A percentile compares a stretch with the other conserved stretches of the same genome.
These are phyloP conservation scores for Desmodus rotundus DNA, from an alignment of 2,113 vertebrate species.

Conservation along the genomic window DNA sequence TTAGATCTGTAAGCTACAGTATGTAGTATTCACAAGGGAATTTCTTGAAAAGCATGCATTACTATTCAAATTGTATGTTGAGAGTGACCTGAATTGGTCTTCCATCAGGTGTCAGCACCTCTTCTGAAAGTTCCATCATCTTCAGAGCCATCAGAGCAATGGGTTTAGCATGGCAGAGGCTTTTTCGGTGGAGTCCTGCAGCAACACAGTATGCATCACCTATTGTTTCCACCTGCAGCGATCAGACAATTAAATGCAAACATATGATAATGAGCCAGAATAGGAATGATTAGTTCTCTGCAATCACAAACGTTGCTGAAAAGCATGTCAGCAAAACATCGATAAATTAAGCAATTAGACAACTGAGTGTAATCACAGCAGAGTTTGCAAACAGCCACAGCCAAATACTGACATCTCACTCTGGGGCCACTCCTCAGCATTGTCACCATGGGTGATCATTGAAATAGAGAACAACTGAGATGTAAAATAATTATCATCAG, in stretches of 20 bases:
- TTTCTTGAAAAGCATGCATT: background rate
- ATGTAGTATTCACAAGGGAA: background rate
- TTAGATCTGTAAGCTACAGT: background rate
- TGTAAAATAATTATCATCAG: slow-evolving; percentile 17
- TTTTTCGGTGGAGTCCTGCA: slow-evolving; percentile 95
- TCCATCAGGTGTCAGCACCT: slow-evolving; percentile 95
- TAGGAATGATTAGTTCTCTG: slow-evolving; percentile 54
- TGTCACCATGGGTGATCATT: slow-evolving; percentile 21
- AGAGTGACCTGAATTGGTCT: slow-evolving; percentile 93
- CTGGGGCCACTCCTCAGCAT: slow-evolving; percentile 26
- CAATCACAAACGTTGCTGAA: slow-evolving; percentile 72
- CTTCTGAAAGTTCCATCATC: slow-evolving; percentile 99
- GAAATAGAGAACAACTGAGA: slow-evolving; percentile 19
- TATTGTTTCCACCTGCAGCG: slow-evolving; percentile 96
- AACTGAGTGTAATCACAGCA: slow-evolving; percentile 64
- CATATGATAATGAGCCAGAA: slow-evolving; percentile 55
- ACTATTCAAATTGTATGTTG: background rate
- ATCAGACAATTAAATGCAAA: slow-evolving; percentile 70
- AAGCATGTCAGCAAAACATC: slow-evolving; percentile 72
- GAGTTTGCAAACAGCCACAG: slow-evolving; percentile 77
- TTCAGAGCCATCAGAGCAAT: slow-evolving; percentile 98
- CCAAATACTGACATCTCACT: slow-evolving; percentile 50
- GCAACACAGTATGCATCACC: slow-evolving; percentile 98
- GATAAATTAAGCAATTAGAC: slow-evolving; percentile 77
- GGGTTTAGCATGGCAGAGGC: slow-evolving; percentile 94